These are phyloP conservation scores for Entomyzon cyanotis DNA, from an alignment of 2,113 vertebrate genomes.

Conservation along the genomic window DNA sequence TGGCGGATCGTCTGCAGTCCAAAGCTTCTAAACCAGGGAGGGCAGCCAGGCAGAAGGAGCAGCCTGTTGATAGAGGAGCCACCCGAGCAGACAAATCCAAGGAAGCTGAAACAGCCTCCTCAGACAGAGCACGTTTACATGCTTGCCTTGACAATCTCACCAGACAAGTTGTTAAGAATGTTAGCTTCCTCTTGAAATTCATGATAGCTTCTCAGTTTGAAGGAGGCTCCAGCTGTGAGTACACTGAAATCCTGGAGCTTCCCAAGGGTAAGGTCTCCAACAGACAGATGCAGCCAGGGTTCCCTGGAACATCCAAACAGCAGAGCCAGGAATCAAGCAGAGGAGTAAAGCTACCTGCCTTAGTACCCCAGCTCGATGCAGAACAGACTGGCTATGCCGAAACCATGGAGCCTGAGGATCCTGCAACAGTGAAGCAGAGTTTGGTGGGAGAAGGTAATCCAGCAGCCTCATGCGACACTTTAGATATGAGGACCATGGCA, in stretches of 20 bases:
- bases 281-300: not conserved
- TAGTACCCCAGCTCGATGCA: not conserved
- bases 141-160: not conserved
- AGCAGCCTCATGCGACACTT: not conserved
- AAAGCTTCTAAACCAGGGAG: not conserved
- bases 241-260: not conserved
- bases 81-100: not conserved
- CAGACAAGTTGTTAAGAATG: not conserved
- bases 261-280: not conserved
- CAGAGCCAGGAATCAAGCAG: not conserved
- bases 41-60: not conserved
- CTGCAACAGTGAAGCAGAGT: not conserved
- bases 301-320: not conserved
- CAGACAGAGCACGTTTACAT: fast-evolving
- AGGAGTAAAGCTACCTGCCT: not conserved
- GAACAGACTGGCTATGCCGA: not conserved
- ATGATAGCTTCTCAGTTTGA: not conserved
- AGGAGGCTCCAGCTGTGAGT: not conserved
- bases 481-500: no score
- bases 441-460: no score
- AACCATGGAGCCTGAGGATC: not conserved
- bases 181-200: not conserved
- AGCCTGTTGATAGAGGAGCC: not conserved
- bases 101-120: not conserved
- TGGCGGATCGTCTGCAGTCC: not conserved